A percentile compares a stretch with the other conserved stretches of the same genome.
phyloP scores from a whole-genome alignment of 35 echinoderm and acorn worm genomes.

The Chiridota heheva region DNA sequence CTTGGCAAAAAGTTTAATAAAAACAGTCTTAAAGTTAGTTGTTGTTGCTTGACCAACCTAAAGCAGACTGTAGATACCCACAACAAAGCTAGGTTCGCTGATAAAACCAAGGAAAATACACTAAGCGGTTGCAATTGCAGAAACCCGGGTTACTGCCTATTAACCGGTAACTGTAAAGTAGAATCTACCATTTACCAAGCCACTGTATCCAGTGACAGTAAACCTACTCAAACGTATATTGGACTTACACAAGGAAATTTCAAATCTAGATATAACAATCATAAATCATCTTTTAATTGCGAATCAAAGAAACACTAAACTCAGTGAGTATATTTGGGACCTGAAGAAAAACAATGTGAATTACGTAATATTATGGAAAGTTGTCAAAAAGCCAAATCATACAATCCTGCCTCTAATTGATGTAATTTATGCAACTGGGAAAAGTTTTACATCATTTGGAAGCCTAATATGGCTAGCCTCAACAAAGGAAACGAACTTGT shows the following conservation, averaged over 20 bases:
- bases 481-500: no score
- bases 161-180: neutral
- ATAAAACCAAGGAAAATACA: neutral
- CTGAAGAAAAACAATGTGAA: neutral
- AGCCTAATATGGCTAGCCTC: no score
- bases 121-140: neutral
- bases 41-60: conserved; percentile 1
- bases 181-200: conserved; percentile 5
- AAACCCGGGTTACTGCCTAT: neutral
- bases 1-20: neutral
- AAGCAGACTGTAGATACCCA: neutral
- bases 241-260: no score
- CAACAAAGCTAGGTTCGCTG: neutral
- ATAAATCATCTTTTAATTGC: neutral
- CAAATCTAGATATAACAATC: no score
- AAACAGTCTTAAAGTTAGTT: no score
- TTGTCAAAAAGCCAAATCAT: conserved; percentile 13
- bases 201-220: no score
- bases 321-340: neutral
- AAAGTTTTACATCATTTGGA: neutral
- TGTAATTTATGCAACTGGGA: neutral
- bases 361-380: neutral
- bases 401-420: neutral
- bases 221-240: no score
- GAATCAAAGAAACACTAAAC: conserved; percentile 26